A percentile compares a stretch with the other conserved stretches of the same genome.
Evolutionary conservation across 2,888 invertebrate species (phyloP).

Genomic region (Oscheius onirici): DNA sequence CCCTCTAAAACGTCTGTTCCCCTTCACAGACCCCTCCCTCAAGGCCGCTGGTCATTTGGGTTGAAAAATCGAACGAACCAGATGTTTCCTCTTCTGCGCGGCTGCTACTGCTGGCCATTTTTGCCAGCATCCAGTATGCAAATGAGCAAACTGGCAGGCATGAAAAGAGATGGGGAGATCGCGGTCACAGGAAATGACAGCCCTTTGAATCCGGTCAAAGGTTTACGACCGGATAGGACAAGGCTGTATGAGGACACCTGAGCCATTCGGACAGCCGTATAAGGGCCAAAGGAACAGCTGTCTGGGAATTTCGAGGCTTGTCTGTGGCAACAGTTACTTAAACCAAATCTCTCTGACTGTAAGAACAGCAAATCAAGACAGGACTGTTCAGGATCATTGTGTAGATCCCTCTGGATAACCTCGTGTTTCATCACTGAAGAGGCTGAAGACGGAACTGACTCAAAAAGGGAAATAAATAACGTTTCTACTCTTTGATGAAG

Average conservation of each 20-base stretch:
- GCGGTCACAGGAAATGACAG: constrained; percentile 8
- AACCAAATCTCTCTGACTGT: too few species aligned
- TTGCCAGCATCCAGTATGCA: not conserved
- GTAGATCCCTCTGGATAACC: too few species aligned
- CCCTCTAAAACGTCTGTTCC: not conserved
- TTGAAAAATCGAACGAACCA: constrained; percentile 31
- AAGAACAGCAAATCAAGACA: too few species aligned
- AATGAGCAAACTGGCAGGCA: constrained; percentile 9
- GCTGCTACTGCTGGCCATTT: constrained; percentile 13
- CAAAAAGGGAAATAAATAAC: too few species aligned
- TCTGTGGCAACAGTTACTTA: too few species aligned
- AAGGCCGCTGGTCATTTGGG: constrained; percentile 1
- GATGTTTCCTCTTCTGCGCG: constrained; percentile 22
- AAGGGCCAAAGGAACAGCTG: not conserved
- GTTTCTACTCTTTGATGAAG: too few species aligned
- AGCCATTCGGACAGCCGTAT: not conserved
- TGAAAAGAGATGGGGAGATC: not conserved
- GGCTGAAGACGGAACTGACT: not conserved
- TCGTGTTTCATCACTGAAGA: too few species aligned
- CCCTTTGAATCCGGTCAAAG: not conserved
- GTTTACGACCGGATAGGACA: constrained; percentile 10
- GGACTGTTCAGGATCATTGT: too few species aligned
- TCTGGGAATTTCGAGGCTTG: not conserved
- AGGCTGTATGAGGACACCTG: constrained; percentile 11
- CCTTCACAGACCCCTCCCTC: not conserved